phyloP scores from a whole-genome alignment of 2,113 vertebrate genomes.

The Daphoenositta chrysoptera region DNA sequence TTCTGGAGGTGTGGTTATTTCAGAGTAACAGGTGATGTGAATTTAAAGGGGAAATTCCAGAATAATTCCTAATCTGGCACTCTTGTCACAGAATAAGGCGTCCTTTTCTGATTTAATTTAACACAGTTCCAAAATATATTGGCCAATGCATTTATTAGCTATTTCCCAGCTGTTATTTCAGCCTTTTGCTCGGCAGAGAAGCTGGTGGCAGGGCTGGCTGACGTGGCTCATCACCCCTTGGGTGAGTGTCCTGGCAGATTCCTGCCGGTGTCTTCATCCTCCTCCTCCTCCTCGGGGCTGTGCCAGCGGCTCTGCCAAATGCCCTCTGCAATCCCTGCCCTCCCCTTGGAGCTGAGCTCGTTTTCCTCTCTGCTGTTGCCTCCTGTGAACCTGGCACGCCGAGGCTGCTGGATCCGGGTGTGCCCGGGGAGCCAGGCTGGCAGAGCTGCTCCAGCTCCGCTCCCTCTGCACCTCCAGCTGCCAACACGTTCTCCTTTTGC shows the following conservation, averaged over 20 bases:
- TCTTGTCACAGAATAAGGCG: neutral
- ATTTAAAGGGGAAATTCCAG: neutral
- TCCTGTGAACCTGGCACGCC: neutral
- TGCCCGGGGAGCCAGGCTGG: neutral
- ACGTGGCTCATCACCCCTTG: neutral
- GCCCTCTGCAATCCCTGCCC: rapidly evolving
- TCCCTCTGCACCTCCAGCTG: neutral
- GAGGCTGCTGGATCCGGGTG: rapidly evolving
- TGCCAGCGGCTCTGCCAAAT: neutral
- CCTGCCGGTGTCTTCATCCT: rapidly evolving
- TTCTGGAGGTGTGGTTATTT: neutral
- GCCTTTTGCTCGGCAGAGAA: neutral
- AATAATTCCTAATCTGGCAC: neutral
- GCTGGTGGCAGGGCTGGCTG: neutral
- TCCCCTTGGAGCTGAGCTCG: neutral
- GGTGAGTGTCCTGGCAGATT: neutral
- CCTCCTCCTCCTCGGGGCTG: neutral
- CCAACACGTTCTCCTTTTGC: rapidly evolving
- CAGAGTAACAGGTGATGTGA: neutral
- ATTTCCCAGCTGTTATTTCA: neutral
- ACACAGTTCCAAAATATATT: neutral
- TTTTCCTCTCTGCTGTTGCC: neutral
- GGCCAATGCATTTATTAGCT: neutral
- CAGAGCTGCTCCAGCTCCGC: neutral
- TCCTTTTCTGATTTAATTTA: neutral